Percentiles rank a stretch among this genome's conserved stretches.
phyloP scores from a whole-genome alignment of 1,140 invertebrate species.

The Centruroides sculpturatus region DNA sequence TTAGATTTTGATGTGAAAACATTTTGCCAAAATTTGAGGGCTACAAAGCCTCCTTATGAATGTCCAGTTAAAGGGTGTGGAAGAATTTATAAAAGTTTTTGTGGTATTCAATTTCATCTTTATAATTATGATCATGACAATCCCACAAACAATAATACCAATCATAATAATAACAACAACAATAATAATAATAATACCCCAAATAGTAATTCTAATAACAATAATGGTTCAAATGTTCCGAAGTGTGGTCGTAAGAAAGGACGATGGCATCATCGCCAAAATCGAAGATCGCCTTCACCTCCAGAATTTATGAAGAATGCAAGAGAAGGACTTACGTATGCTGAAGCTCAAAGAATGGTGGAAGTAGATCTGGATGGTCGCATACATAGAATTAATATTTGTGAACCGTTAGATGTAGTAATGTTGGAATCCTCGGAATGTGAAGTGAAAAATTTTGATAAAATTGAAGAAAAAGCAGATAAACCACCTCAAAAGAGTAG shows the following conservation, averaged over 20 bases:
- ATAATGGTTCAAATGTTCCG: background rate
- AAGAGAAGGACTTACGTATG: slow-evolving; percentile 45
- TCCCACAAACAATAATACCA: slow-evolving; percentile 20
- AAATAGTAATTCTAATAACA: too few relatives aligned
- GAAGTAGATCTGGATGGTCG: slow-evolving; percentile 67
- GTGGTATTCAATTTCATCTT: slow-evolving; percentile 70
- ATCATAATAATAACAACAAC: too few relatives aligned
- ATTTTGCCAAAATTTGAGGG: slow-evolving; percentile 56
- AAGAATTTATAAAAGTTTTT: slow-evolving; percentile 68
- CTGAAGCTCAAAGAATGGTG: slow-evolving; percentile 62
- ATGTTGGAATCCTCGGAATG: slow-evolving; percentile 6
- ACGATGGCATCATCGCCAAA: slow-evolving; percentile 24
- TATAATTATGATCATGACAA: slow-evolving; percentile 64
- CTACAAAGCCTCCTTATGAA: slow-evolving; percentile 56
- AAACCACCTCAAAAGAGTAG: slow-evolving; percentile 10
- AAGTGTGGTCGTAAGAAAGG: slow-evolving; percentile 16
- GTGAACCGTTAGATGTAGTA: slow-evolving; percentile 32
- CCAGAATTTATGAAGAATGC: slow-evolving; percentile 23
- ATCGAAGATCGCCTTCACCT: slow-evolving; percentile 27
- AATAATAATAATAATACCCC: too few relatives aligned
- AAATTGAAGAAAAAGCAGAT: slow-evolving; percentile 2
- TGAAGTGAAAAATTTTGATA: slow-evolving; percentile 3
- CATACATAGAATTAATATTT: slow-evolving; percentile 34
- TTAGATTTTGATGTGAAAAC: slow-evolving; percentile 67
- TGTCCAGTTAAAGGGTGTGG: slow-evolving; percentile 69